A percentile compares a stretch with the other conserved stretches of the same genome.
phyloP scores from a whole-genome alignment of 2,113 vertebrate species.

The Percopsis transmontana region DNA sequence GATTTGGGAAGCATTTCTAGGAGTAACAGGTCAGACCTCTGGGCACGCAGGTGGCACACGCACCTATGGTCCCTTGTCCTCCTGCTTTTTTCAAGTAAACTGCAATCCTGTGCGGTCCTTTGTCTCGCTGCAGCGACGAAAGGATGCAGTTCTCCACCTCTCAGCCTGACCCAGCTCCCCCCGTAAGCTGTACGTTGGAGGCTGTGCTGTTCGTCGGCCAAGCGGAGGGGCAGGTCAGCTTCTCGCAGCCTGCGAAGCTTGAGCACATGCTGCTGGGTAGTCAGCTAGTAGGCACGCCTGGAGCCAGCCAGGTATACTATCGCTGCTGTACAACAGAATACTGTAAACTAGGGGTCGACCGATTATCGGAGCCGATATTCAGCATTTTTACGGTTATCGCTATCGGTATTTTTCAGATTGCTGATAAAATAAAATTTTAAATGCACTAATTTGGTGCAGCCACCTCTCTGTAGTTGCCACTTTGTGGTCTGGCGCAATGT shows the following conservation, averaged over 20 bases:
- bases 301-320: slow-evolving; percentile 90
- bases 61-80: too few species aligned
- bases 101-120: neutral
- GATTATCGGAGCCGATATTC: too few species aligned
- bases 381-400: too few species aligned
- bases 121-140: slow-evolving; percentile 81
- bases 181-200: slow-evolving; percentile 80
- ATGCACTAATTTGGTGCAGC: too few species aligned
- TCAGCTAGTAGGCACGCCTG: slow-evolving; percentile 89
- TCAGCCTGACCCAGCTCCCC: slow-evolving; percentile 86
- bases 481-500: too few species aligned
- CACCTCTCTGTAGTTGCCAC: too few species aligned
- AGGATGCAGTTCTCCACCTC: slow-evolving; percentile 86
- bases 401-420: too few species aligned
- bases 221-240: slow-evolving; percentile 87
- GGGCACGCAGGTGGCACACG: neutral
- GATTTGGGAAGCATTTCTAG: slow-evolving; percentile 36
- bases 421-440: too few species aligned
- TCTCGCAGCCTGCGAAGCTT: slow-evolving; percentile 91
- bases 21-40: slow-evolving; percentile 46
- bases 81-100: neutral
- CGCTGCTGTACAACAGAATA: neutral
- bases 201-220: slow-evolving; percentile 69
- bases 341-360: too few species aligned
- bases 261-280: slow-evolving; percentile 95